A percentile compares a stretch with the other conserved stretches of the same genome.
Conservation (phyloP, 2,797 vertebrate species). For the Buphagus erythrorhynchus region DNA sequence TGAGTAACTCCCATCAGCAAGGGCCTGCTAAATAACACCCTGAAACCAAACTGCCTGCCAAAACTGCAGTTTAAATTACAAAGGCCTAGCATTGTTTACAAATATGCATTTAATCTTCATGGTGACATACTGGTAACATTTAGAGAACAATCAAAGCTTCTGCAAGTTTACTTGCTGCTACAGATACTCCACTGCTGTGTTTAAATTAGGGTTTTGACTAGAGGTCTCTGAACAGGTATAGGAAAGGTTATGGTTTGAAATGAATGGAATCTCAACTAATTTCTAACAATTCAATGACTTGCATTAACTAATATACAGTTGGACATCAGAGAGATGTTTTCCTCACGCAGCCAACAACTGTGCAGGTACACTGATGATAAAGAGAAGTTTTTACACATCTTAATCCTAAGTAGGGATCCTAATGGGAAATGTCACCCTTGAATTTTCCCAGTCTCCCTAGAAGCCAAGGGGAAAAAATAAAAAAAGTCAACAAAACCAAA, state of each 20-base stretch:
- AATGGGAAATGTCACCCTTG: accelerated
- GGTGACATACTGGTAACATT: background rate
- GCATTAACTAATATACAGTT: background rate
- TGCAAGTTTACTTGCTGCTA: background rate
- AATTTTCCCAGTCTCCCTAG: background rate
- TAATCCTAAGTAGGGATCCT: background rate
- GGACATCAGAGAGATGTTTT: background rate
- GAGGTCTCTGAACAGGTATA: background rate
- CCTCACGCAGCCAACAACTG: background rate
- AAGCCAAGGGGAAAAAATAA: background rate
- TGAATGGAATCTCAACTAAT: background rate
- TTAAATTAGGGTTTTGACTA: background rate
- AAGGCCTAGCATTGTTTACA: background rate
- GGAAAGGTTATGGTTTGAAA: background rate
- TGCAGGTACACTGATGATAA: background rate
- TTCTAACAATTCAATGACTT: background rate
- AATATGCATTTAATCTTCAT: background rate
- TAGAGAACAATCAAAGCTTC: background rate
- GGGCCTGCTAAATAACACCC: background rate
- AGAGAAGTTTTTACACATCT: background rate
- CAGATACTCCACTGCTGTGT: background rate
- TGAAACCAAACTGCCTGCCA: background rate
- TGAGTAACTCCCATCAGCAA: background rate
- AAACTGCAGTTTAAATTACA: background rate
- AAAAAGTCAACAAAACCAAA: background rate